Percentiles rank a stretch among this genome's conserved stretches.
These are phyloP conservation scores for Monodelphis domestica DNA, from an alignment of 2,797 vertebrate genomes.

Conservation along the genomic window DNA sequence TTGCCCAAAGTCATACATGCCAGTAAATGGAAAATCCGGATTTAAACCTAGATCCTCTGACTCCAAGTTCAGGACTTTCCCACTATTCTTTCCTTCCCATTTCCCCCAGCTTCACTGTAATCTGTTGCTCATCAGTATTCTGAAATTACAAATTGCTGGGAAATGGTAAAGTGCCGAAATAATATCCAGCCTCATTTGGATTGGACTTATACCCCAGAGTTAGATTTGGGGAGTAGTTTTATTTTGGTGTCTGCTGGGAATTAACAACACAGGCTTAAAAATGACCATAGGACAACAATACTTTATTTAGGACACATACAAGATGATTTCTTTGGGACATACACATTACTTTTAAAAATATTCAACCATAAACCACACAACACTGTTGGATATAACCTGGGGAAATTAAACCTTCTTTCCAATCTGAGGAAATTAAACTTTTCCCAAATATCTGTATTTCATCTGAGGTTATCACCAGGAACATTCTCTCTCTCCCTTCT, in stretches of 20 bases:
- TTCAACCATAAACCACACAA: conserved; percentile 52
- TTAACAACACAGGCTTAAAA: conserved; percentile 50
- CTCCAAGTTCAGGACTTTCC: not conserved
- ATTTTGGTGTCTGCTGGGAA: not conserved
- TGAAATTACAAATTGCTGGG: not conserved
- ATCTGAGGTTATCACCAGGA: not conserved
- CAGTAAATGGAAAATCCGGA: not conserved
- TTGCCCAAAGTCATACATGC: not conserved
- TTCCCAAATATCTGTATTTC: not conserved
- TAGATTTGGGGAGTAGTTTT: not conserved
- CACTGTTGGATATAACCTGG: conserved; percentile 47
- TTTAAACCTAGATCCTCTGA: not conserved
- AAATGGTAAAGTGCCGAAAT: not conserved
- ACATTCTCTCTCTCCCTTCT: no score
- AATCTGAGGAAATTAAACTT: no score
- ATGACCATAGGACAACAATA: conserved; percentile 60
- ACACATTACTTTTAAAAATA: conserved; percentile 52
- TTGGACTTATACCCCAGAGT: not conserved
- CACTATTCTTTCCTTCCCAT: not conserved
- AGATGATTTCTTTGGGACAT: conserved; percentile 78
- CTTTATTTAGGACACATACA: conserved; percentile 81
- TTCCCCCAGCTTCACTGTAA: not conserved
- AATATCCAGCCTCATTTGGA: not conserved
- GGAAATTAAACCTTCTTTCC: conserved; percentile 29
- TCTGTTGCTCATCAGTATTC: not conserved